Evolutionary conservation across 1,140 invertebrate genomes (phyloP).

Genomic region (Polypedilum pembai): DNA sequence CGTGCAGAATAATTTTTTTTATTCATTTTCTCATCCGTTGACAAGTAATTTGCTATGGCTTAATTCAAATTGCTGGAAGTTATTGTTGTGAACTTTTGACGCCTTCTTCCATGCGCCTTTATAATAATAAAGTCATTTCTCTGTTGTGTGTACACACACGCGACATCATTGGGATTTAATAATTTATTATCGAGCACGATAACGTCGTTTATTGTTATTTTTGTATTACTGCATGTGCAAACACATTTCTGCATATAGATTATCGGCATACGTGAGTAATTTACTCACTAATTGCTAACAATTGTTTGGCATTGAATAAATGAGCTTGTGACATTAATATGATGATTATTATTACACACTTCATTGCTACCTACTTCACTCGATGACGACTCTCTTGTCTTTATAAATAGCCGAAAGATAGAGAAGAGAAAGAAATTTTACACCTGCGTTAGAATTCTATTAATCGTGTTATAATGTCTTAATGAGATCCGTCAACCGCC

Average conservation of each 20-base stretch:
- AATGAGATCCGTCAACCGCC: slow-evolving; percentile 15
- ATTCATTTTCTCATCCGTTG: slow-evolving; percentile 9
- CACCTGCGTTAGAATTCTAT: slow-evolving; percentile 6
- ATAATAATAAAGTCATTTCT: slow-evolving; percentile 21
- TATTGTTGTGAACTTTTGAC: neutral
- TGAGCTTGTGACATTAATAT: too few relatives aligned
- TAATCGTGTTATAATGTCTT: slow-evolving; percentile 19
- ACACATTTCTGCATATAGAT: neutral
- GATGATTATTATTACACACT: too few relatives aligned
- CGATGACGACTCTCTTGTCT: too few relatives aligned
- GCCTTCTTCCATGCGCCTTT: neutral
- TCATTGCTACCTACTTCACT: too few relatives aligned
- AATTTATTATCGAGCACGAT: slow-evolving; percentile 27
- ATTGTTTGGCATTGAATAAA: neutral
- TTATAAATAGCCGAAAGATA: too few relatives aligned
- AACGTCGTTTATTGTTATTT: slow-evolving; percentile 20
- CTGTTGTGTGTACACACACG: neutral
- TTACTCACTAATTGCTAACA: slow-evolving; percentile 17
- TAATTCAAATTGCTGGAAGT: slow-evolving; percentile 15
- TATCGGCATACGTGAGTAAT: neutral
- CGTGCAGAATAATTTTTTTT: slow-evolving; percentile 9
- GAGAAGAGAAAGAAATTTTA: neutral
- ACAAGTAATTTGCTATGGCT: neutral
- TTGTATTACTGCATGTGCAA: too few relatives aligned
- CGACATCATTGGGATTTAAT: slow-evolving; percentile 23